Percentiles rank a stretch among this genome's conserved stretches.
phyloP scores from a whole-genome alignment of 2,888 invertebrate species.

The Epinotia brunnichana region DNA sequence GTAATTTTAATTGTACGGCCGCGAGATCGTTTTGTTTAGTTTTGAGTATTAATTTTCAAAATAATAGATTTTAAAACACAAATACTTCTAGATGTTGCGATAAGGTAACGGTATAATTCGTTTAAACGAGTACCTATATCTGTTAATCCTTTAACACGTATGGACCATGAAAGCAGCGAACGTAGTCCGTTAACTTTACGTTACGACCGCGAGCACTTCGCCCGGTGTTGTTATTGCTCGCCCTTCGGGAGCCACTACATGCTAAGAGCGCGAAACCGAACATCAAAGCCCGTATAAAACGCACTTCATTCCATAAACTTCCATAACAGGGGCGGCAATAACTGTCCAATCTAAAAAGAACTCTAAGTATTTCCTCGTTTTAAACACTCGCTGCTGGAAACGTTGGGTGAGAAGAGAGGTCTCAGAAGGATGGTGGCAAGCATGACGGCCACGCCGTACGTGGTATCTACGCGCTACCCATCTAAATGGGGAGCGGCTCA shows the following conservation, averaged over 20 bases:
- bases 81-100: background rate
- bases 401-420: constrained; percentile 53
- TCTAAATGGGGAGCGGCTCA: constrained; percentile 79
- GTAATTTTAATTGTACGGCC: background rate
- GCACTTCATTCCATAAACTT: constrained; percentile 79
- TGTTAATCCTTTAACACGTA: constrained; percentile 52
- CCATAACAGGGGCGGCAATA: constrained; percentile 70
- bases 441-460: constrained; percentile 67
- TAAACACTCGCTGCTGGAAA: constrained; percentile 49
- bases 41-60: background rate
- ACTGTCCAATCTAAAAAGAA: constrained; percentile 64
- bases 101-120: background rate
- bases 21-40: background rate
- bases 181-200: constrained; percentile 58
- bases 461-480: constrained; percentile 75
- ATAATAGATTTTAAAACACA: background rate
- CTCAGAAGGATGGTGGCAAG: constrained; percentile 62
- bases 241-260: constrained; percentile 72
- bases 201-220: constrained; percentile 67
- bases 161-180: constrained; percentile 54
- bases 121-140: constrained; percentile 12
- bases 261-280: constrained; percentile 75
- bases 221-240: constrained; percentile 69
- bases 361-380: constrained; percentile 54
- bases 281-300: constrained; percentile 79